A percentile compares a stretch with the other conserved stretches of the same genome.
Conservation (phyloP, 2,113 vertebrate genomes). For the Grus americana region DNA sequence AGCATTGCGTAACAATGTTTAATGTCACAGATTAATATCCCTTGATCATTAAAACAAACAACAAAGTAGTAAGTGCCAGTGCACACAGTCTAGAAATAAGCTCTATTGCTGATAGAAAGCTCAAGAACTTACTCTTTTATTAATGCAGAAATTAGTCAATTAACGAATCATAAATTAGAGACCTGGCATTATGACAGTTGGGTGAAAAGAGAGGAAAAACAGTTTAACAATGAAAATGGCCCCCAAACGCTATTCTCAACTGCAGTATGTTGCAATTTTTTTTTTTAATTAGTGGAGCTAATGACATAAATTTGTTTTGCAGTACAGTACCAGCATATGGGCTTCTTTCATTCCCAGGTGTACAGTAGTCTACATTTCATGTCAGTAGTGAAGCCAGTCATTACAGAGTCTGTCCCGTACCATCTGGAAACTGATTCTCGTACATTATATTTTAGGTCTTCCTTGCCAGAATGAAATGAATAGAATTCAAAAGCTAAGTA, state of each 20-base stretch:
- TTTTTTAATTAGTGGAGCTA: slow-evolving; percentile 65
- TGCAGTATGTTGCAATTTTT: neutral
- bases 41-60: neutral
- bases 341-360: slow-evolving; percentile 68
- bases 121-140: neutral
- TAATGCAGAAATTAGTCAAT: neutral
- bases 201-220: neutral
- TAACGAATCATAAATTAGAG: slow-evolving; percentile 16
- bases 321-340: slow-evolving; percentile 63
- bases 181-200: neutral
- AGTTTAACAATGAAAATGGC: slow-evolving; percentile 9
- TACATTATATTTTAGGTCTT: slow-evolving; percentile 83
- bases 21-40: neutral
- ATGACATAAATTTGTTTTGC: slow-evolving; percentile 67
- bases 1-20: neutral
- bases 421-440: slow-evolving; percentile 77
- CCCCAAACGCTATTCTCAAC: slow-evolving; percentile 36
- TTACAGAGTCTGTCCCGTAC: slow-evolving; percentile 59
- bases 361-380: slow-evolving; percentile 53
- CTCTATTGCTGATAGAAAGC: neutral
- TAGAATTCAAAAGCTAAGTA: slow-evolving; percentile 91
- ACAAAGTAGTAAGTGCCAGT: neutral
- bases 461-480: slow-evolving; percentile 96
- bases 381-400: slow-evolving; percentile 67
- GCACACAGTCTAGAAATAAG: neutral